phyloP scores from a whole-genome alignment of 2,888 invertebrate genomes.

The Synanthedon formicaeformis region DNA sequence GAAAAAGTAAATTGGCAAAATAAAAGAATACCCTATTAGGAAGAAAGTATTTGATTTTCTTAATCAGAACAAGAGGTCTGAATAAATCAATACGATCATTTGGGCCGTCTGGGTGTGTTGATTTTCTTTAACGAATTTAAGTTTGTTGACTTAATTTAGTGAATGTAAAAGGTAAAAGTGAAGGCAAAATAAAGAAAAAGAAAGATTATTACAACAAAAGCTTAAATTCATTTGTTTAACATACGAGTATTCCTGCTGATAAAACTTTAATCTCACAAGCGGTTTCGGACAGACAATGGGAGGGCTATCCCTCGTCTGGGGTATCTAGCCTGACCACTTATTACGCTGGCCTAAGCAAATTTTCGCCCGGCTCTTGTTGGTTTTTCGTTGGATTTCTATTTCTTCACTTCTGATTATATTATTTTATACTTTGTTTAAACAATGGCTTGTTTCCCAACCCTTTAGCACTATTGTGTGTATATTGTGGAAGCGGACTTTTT shows the following conservation, averaged over 20 bases:
- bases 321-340: conserved; percentile 55
- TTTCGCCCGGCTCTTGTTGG: conserved; percentile 58
- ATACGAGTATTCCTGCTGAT: background rate
- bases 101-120: no score
- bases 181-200: no score
- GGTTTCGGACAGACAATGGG: conserved; percentile 41
- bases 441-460: conserved; percentile 53
- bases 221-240: background rate
- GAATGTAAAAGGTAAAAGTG: no score
- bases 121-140: no score
- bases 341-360: conserved; percentile 71
- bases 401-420: conserved; percentile 71
- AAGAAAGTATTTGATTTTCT: conserved; percentile 11
- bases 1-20: conserved; percentile 61
- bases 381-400: conserved; percentile 67
- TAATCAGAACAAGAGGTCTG: conserved; percentile 5
- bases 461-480: conserved; percentile 57
- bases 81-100: no score
- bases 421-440: conserved; percentile 69
- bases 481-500: conserved; percentile 10
- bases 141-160: no score
- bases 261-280: conserved; percentile 20
- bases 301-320: conserved; percentile 29
- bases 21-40: conserved; percentile 16
- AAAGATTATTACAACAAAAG: background rate